These are phyloP conservation scores for Leptopilina syphax DNA, from an alignment of 2,888 invertebrate species.

Conservation along the genomic window DNA sequence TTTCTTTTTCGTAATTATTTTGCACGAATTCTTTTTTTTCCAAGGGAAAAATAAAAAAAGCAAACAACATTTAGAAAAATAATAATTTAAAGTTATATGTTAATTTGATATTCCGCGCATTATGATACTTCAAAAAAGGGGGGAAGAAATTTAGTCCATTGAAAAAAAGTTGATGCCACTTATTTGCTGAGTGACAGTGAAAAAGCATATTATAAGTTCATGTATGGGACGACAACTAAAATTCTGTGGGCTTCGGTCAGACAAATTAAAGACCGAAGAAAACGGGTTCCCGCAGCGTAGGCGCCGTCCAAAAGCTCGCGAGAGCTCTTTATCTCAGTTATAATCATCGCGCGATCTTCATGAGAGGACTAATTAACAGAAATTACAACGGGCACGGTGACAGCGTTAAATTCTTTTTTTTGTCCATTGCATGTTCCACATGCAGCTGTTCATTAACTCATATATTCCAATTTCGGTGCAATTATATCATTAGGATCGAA, in stretches of 20 bases:
- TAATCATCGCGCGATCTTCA: conserved; percentile 49
- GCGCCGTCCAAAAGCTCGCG: conserved; percentile 48
- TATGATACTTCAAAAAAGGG: neutral
- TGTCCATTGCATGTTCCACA: neutral
- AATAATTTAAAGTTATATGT: conserved; percentile 14
- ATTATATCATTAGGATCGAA: conserved; percentile 28
- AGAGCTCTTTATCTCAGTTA: conserved; percentile 50
- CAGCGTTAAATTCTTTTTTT: conserved; percentile 47
- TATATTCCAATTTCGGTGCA: neutral
- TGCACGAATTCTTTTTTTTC: too few species aligned
- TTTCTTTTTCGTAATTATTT: too few species aligned
- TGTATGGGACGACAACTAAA: neutral
- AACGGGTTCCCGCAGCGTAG: conserved; percentile 36
- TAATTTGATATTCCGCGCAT: conserved; percentile 9
- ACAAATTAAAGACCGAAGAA: conserved; percentile 34
- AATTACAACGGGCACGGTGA: conserved; percentile 54
- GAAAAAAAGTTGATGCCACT: conserved; percentile 28
- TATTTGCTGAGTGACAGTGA: neutral
- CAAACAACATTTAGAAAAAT: neutral
- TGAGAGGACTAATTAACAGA: conserved; percentile 55
- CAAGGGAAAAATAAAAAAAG: too few species aligned
- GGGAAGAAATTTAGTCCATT: neutral
- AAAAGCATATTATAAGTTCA: conserved; percentile 1
- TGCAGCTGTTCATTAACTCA: conserved; percentile 23
- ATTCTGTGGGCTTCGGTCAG: conserved; percentile 27